These are phyloP conservation scores for Hyles lineata DNA, from an alignment of 2,888 invertebrate genomes.

Conservation along the genomic window DNA sequence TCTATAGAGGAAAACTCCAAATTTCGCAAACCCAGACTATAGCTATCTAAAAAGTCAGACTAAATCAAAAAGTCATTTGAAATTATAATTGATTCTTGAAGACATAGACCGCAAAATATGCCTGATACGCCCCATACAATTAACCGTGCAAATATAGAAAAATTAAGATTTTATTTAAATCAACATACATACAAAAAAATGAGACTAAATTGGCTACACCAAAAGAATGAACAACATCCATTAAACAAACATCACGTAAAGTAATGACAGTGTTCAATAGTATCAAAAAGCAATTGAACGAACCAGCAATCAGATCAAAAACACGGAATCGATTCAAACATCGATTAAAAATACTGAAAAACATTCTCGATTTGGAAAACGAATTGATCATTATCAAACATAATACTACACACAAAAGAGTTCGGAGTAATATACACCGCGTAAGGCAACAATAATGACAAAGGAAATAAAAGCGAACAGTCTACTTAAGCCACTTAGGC, in stretches of 20 bases:
- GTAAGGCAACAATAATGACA: conserved; percentile 13
- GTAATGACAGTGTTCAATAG: background rate
- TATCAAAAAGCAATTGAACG: background rate
- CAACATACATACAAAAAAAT: background rate
- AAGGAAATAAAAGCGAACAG: conserved; percentile 9
- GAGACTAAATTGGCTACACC: background rate
- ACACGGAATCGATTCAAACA: conserved; percentile 3
- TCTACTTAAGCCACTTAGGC: conserved; percentile 21
- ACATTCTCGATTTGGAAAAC: conserved; percentile 24
- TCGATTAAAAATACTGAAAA: conserved; percentile 39
- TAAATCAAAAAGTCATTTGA: too few species aligned
- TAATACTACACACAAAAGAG: conserved; percentile 15
- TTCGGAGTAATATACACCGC: background rate
- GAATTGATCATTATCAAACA: conserved; percentile 17
- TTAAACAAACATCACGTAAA: background rate
- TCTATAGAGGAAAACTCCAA: too few species aligned
- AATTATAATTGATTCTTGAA: too few species aligned
- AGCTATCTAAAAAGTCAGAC: too few species aligned
- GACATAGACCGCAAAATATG: too few species aligned
- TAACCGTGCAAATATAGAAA: too few species aligned
- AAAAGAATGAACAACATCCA: background rate
- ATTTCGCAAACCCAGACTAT: too few species aligned
- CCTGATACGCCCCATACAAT: too few species aligned
- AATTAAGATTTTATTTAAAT: too few species aligned
- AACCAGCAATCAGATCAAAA: background rate